Base-by-base conservation (phyloP, 2,797 vertebrate species). In the Cuculus canorus region DNA sequence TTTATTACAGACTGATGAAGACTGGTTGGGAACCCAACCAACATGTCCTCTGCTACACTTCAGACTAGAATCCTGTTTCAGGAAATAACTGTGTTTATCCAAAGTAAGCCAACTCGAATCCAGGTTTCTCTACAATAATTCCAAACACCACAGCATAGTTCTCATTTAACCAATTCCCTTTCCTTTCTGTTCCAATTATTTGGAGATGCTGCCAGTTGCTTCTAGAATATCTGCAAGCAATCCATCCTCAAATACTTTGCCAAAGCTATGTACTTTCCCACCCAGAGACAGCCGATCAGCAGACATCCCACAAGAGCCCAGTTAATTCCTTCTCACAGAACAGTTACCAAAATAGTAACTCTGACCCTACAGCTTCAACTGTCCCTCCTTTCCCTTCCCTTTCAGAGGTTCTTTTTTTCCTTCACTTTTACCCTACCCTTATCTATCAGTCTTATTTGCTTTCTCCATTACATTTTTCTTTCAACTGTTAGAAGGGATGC, bases 21-120 rank as follows among this genome's bases (percentile, higher is more conserved):
- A 45, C 45, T 41, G 21, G 4, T n/a, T 71, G 35, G 53, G 53
- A 93, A 61, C n/a, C 18, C 53, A 81, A 81, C 43, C 45, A 86
- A 64, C 16, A 60, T 4, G 10, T 89, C 92, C 45, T 54, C 41
- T 65, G 48, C 63, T 70, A 18, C 13, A 54, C 30, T 35, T 10
- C 50, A 47, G 37, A 52, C n/a, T 61, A 52, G 50, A 87, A 77
- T 65, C n/a, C 52, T 70, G 52, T 69, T 96, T 70, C 79, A 87
- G 43, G 35, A 94, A 93, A 72, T 82, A 93, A 84, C 37, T 43
- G 11, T 41, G 21, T 92, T 93, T 87, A 82, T 73, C 92, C 82
- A 82, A 89, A 91, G 56, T 10, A 85, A 87, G 23, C 48, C 60
- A 70, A 61, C 33, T 76, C 64, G 47, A 90, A 28, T 6, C 11